Base-by-base conservation (phyloP, 2,888 invertebrate species). In the Arrhopalites spinosus region DNA sequence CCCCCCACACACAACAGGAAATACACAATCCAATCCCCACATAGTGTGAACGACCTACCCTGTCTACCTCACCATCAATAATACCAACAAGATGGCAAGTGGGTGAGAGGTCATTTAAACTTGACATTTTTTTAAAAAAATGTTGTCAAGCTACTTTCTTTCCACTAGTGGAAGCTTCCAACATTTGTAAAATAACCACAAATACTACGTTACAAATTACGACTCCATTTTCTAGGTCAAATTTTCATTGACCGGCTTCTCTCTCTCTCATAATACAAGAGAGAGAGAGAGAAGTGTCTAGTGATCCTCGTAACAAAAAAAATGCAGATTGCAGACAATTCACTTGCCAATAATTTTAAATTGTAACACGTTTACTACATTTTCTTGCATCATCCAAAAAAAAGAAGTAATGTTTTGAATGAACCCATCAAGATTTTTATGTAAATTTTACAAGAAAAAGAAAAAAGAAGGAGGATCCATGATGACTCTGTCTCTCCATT, bases 51-150 rank as follows among this genome's bases (percentile, higher is more conserved):
- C 63, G 63, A 72, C 72, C 72, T 71, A 59, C 71, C 59, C 36
- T 11, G 63, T 63, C 63, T 63, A 23, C 36, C 36, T 63, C 61
- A 61, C 61, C 71, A 59, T 61, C 61, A 61, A 27, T 13, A 1
- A 30, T 23, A 63, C 7, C 63, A 2, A 17, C 7, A 25, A 11
- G 30, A 13, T 25, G 23, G 63, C 77, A 82, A 81, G 78, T 82
- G 80, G 82, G 81, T 79, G 79, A 82, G 79, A 79, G 81, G 82
- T 82, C 81, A 82, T n/a, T n/a, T n/a, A n/a, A n/a, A n/a, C n/a
- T n/a, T n/a, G n/a, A n/a, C n/a, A 81, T 80, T 78, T 80, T 78
- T 75, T 73, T 67, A 67, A 78, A 79, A 77, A 81, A 79, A 82
- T 81, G 81, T 81, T 81, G 81, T 80, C 81, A 76, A 80, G 81